Percentiles rank a stretch among this genome's conserved stretches.
Evolutionary conservation across 2,888 invertebrate genomes (phyloP).

Genomic region (Tipula lateralis): DNA sequence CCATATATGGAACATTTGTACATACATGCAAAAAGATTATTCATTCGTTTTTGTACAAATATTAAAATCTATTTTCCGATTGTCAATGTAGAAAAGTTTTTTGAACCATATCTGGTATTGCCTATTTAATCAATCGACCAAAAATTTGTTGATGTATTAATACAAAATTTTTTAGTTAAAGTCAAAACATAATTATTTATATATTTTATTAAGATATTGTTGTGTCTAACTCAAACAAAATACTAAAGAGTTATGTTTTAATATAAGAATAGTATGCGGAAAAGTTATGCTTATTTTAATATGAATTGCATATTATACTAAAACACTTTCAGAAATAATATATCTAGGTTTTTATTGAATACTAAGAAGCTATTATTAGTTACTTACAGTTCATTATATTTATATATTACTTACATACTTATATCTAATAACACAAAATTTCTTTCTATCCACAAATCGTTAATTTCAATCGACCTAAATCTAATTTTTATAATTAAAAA

Average conservation of each 20-base stretch:
- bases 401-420: not conserved
- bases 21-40: not conserved
- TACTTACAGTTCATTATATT: not conserved
- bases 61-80: not conserved
- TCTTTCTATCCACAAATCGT: not conserved
- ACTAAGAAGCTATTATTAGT: not conserved
- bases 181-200: not conserved
- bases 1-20: too few relatives aligned
- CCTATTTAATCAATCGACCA: conserved; percentile 26
- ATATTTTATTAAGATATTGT: not conserved
- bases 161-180: not conserved
- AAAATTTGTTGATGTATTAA: not conserved
- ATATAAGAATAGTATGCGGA: not conserved
- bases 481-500: conserved; percentile 11
- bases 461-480: not conserved
- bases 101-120: conserved; percentile 14
- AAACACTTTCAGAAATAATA: not conserved
- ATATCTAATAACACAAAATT: not conserved
- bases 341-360: not conserved
- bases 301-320: not conserved
- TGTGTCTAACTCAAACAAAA: not conserved
- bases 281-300: not conserved
- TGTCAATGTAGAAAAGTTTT: not conserved
- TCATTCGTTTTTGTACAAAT: not conserved
- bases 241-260: not conserved